Base-by-base conservation (phyloP, 2,797 vertebrate species). In the Pteropus rufus region DNA sequence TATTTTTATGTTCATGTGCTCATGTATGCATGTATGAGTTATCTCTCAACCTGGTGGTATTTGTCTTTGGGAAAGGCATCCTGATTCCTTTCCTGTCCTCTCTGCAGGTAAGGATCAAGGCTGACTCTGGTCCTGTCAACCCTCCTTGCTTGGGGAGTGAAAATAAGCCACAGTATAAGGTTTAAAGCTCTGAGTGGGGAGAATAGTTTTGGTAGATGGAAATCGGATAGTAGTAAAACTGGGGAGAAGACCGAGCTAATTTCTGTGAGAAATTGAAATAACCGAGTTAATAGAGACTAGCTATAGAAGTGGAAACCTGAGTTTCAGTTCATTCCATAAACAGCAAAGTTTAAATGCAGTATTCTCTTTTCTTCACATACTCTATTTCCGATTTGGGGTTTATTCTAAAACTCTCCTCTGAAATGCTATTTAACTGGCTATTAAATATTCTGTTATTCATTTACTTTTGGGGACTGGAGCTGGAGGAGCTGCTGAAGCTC, bases 201-300 rank as follows among this genome's bases (percentile, higher is more conserved):
- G 39, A 60, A 36, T 12, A 62, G 39, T 65, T 90, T 86, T 67
- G 76, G 18, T 91, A 77, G n/a, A 29, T 64, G 36, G 70, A 95
- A 90, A 34, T 26, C 70, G 8, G 16, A 10, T 72, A 89, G 82
- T 69, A 87, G 58, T 64, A 69, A 73, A 85, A 69, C 10, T n/a
- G 26, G 73, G 11, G 10, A 58, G 34, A 31, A 76, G 23, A 80
- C 24, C 67, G 39, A n/a, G 58, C 58, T 92, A 31, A 36, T 62
- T 95, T 93, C n/a, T 93, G 10, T 54, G 79, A 95, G 21, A 93
- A 77, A 52, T 52, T 41, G 49, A 70, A 77, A n/a, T 49, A 77
- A 31, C 23, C n/a, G 31, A 91, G 10, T 91, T 65, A 80, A 69
- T 18, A 77, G 39, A 70, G 41, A 89, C 39, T 56, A 31, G 46